Percentiles rank a stretch among this genome's conserved stretches.
Evolutionary conservation across 2,797 vertebrate species (phyloP).

Genomic region (Sphenopsis melanotis): DNA sequence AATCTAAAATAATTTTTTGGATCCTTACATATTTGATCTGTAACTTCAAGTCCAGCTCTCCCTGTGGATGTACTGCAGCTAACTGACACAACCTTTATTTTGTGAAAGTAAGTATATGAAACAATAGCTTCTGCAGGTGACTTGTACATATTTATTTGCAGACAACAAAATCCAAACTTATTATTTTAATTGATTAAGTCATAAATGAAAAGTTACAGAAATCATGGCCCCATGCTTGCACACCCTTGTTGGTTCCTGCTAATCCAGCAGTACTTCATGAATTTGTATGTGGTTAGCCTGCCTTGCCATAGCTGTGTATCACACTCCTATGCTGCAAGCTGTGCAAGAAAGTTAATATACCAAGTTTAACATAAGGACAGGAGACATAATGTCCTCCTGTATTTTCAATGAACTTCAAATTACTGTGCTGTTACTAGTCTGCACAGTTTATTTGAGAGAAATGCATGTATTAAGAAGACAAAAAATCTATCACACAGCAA

Average conservation of each 20-base stretch:
- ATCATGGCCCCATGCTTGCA: slow-evolving; percentile 16
- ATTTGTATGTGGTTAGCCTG: slow-evolving; percentile 61
- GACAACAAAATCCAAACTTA: slow-evolving; percentile 50
- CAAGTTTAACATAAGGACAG: slow-evolving; percentile 68
- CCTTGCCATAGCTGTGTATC: slow-evolving; percentile 55
- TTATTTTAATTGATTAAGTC: slow-evolving; percentile 67
- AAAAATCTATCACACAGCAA: not conserved
- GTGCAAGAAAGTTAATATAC: slow-evolving; percentile 65
- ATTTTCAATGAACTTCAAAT: slow-evolving; percentile 65
- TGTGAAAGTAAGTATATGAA: not conserved
- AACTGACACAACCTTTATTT: not conserved
- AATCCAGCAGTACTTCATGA: slow-evolving; percentile 67
- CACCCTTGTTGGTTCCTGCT: slow-evolving; percentile 46
- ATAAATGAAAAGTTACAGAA: slow-evolving; percentile 54
- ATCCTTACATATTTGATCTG: not conserved
- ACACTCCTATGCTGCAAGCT: slow-evolving; percentile 58
- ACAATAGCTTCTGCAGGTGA: slow-evolving; percentile 35
- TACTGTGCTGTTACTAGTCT: slow-evolving; percentile 36
- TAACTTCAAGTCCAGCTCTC: not conserved
- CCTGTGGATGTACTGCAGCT: not conserved
- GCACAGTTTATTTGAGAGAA: slow-evolving; percentile 17
- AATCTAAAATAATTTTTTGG: not conserved
- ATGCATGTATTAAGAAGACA: slow-evolving; percentile 3
- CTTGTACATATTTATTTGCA: slow-evolving; percentile 6
- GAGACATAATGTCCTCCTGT: slow-evolving; percentile 55